These are phyloP conservation scores for Coronaproctus castanopsis DNA, from an alignment of 2,888 invertebrate species.

Conservation along the genomic window DNA sequence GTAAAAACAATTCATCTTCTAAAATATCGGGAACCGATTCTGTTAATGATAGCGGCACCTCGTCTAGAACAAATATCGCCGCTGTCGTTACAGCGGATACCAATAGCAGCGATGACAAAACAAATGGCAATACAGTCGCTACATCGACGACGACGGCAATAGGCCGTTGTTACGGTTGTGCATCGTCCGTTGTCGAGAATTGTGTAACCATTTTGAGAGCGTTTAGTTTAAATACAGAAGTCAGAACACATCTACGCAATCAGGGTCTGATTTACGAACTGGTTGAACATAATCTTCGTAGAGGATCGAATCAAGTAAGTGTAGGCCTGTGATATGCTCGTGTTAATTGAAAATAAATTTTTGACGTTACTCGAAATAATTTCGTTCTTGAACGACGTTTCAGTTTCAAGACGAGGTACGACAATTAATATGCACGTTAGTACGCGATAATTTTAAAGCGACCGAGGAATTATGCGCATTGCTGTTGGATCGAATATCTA, in stretches of 20 bases:
- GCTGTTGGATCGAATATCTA: conserved; percentile 63
- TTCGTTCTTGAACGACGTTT: conserved; percentile 8
- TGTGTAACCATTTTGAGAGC: conserved; percentile 78
- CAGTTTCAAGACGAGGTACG: conserved; percentile 74
- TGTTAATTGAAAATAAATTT: too few relatives aligned
- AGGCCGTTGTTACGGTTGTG: conserved; percentile 63
- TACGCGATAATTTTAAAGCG: conserved; percentile 62
- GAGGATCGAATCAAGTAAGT: conserved; percentile 51
- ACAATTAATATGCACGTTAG: conserved; percentile 67
- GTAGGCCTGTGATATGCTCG: too few relatives aligned
- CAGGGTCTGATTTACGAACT: conserved; percentile 76
- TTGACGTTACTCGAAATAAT: neutral
- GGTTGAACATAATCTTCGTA: conserved; percentile 71
- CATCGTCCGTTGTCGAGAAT: conserved; percentile 78
- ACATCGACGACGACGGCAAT: too few relatives aligned
- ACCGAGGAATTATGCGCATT: conserved; percentile 66
- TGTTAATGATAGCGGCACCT: conserved; percentile 12
- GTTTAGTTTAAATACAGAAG: conserved; percentile 56
- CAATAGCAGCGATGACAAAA: too few relatives aligned
- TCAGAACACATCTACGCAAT: conserved; percentile 52
- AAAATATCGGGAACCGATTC: conserved; percentile 21
- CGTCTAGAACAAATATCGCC: too few relatives aligned
- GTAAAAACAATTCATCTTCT: conserved; percentile 1
- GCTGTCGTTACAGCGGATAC: too few relatives aligned
- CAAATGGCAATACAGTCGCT: too few relatives aligned